Percentiles rank a stretch among this genome's conserved stretches.
Evolutionary conservation across 2,113 vertebrate species (phyloP).

Genomic region (Lagenorhynchus albirostris): DNA sequence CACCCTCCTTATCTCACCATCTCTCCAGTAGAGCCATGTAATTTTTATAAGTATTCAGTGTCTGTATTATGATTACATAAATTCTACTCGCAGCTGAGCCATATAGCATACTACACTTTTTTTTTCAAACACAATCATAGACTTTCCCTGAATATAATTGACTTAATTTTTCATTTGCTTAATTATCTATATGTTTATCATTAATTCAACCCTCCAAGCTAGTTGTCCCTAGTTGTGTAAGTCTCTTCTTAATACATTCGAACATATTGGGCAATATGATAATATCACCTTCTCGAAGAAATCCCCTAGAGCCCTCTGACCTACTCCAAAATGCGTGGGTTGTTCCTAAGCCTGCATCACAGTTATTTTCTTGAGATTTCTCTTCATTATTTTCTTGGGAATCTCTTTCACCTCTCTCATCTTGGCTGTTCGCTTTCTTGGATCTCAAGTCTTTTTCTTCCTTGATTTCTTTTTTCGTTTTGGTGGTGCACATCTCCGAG

Average conservation of each 20-base stretch:
- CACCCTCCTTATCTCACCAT: neutral
- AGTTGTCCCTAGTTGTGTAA: neutral
- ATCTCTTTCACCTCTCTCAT: neutral
- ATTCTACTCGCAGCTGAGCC: neutral
- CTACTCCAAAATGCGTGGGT: neutral
- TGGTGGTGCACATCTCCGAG: neutral
- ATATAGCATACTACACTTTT: neutral
- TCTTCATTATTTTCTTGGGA: neutral
- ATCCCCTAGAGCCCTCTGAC: neutral
- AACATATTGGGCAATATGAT: neutral
- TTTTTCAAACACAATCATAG: neutral
- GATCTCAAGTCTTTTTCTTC: neutral
- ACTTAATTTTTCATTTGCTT: neutral
- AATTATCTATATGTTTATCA: neutral
- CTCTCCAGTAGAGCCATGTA: neutral
- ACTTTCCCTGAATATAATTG: neutral
- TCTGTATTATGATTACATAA: neutral
- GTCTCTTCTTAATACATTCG: neutral
- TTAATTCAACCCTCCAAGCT: neutral
- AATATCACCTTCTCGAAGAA: neutral
- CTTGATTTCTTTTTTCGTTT: neutral
- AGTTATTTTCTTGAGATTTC: neutral
- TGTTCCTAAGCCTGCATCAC: neutral
- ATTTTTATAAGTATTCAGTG: neutral
- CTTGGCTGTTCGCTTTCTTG: neutral